These are phyloP conservation scores for Aphodius granarius DNA, from an alignment of 2,888 invertebrate genomes.

Conservation along the genomic window DNA sequence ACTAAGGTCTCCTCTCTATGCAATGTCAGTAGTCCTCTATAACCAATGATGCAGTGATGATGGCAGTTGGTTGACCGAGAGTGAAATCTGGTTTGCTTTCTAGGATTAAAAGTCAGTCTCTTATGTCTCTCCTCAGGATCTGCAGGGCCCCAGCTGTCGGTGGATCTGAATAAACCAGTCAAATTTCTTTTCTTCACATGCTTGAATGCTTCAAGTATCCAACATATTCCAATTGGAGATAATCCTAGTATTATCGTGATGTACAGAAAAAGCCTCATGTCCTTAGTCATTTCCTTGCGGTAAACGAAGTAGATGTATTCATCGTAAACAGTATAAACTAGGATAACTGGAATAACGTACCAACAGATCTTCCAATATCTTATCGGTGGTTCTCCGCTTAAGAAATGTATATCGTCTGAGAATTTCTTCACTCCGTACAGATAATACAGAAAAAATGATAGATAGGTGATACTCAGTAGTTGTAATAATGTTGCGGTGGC, in stretches of 20 bases:
- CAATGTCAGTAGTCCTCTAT: not conserved
- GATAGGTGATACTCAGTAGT: slow-evolving; percentile 15
- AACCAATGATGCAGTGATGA: slow-evolving; percentile 27
- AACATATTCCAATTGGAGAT: slow-evolving; percentile 18
- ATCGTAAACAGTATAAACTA: not conserved
- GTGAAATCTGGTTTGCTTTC: slow-evolving; percentile 29
- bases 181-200: slow-evolving; percentile 23
- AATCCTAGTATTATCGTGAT: slow-evolving; percentile 2
- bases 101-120: slow-evolving; percentile 30
- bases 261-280: not conserved
- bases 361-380: slow-evolving; percentile 33
- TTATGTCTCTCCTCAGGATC: slow-evolving; percentile 30
- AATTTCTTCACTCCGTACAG: slow-evolving; percentile 30
- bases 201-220: slow-evolving; percentile 22
- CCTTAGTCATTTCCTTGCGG: not conserved
- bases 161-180: slow-evolving; percentile 29
- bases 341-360: slow-evolving; percentile 25
- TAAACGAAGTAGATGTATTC: not conserved
- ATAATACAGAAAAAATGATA: slow-evolving; percentile 26
- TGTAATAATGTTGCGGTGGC: slow-evolving; percentile 6
- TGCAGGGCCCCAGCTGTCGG: slow-evolving; percentile 32
- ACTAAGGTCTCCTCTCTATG: not conserved
- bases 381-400: slow-evolving; percentile 29
- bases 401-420: slow-evolving; percentile 32
- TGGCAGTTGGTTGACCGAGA: slow-evolving; percentile 26